Percentiles rank a stretch among this genome's conserved stretches.
These are phyloP conservation scores for Cylas formicarius DNA, from an alignment of 1,140 invertebrate genomes.

Conservation along the genomic window DNA sequence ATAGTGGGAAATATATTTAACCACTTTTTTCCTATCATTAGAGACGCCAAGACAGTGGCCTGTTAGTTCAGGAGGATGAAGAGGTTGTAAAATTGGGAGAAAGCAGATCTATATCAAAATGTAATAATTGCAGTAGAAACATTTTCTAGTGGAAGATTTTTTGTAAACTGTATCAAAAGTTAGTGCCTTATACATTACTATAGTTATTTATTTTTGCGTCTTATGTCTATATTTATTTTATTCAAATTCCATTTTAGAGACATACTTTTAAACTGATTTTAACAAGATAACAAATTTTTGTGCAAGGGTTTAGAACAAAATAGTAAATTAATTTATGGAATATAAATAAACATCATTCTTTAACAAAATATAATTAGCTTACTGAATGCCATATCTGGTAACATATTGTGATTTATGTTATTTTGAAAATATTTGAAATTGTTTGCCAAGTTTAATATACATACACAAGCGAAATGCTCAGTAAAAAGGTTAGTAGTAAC, in stretches of 20 bases:
- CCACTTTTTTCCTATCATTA: constrained; percentile 41
- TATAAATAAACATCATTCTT: no score
- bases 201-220: neutral
- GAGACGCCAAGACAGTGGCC: constrained; percentile 58
- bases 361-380: no score
- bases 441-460: no score
- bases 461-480: no score
- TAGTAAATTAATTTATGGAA: no score
- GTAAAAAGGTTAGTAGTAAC: no score
- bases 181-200: neutral
- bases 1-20: constrained; percentile 5
- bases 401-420: no score
- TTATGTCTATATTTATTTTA: neutral
- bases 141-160: constrained; percentile 24
- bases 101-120: constrained; percentile 41
- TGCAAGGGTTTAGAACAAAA: no score
- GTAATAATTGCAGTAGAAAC: constrained; percentile 32
- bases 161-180: neutral
- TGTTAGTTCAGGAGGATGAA: constrained; percentile 50
- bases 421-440: no score
- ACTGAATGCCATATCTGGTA: no score
- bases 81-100: constrained; percentile 55
- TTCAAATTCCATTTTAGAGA: neutral
- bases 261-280: no score
- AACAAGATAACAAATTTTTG: no score